phyloP scores from a whole-genome alignment of 2,113 vertebrate genomes.

The Steatornis caripensis region DNA sequence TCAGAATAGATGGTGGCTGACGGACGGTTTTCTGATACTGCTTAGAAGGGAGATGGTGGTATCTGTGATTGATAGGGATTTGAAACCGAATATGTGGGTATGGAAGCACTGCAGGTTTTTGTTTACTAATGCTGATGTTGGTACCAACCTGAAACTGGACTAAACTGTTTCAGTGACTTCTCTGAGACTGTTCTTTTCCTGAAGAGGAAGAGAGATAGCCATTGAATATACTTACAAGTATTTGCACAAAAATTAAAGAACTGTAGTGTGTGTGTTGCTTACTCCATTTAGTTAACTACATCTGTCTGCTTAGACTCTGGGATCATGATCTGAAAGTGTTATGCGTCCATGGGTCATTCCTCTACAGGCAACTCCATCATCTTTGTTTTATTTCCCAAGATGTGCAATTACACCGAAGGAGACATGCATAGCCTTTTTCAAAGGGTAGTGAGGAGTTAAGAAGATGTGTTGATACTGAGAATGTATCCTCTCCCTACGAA shows the following conservation, averaged over 20 bases:
- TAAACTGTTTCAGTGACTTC: background rate
- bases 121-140: background rate
- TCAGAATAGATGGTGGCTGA: background rate
- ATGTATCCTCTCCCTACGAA: background rate
- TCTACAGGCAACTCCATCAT: background rate
- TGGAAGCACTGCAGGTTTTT: background rate
- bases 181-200: slow-evolving; percentile 21
- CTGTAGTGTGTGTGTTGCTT: background rate
- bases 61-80: background rate
- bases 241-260: background rate
- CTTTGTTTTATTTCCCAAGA: background rate
- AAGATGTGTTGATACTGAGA: background rate
- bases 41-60: background rate
- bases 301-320: background rate
- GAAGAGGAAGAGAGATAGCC: slow-evolving; percentile 7
- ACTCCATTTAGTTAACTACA: background rate
- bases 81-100: background rate
- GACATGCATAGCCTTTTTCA: background rate
- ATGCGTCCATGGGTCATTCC: background rate
- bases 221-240: background rate
- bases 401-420: background rate
- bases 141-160: background rate
- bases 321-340: background rate
- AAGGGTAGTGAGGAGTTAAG: background rate
- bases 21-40: background rate